Percentiles rank a stretch among this genome's conserved stretches.
Conservation (phyloP, 2,888 invertebrate genomes). For the Meliscaeva auricollis region DNA sequence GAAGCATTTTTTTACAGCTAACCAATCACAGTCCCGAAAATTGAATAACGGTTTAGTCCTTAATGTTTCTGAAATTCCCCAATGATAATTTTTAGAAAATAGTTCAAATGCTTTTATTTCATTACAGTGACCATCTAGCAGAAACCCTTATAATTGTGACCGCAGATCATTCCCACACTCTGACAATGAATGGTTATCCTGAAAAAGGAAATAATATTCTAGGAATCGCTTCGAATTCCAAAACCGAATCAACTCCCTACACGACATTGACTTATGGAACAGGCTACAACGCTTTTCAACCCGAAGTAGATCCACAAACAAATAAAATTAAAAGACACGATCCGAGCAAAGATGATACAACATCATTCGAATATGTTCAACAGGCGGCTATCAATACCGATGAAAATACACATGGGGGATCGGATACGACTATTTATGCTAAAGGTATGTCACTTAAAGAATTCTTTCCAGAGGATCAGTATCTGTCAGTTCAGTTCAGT, state of each 20-base stretch:
- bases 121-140: conserved; percentile 83
- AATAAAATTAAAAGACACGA: conserved; percentile 85
- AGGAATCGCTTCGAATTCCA: conserved; percentile 88
- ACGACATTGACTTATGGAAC: conserved; percentile 93
- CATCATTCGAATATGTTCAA: conserved; percentile 89
- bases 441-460: conserved; percentile 87
- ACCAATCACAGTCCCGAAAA: too few species aligned
- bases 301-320: conserved; percentile 78
- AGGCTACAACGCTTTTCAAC: conserved; percentile 88
- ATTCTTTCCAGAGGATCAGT: too few species aligned
- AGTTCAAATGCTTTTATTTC: too few species aligned
- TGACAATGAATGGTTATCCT: conserved; percentile 92
- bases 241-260: conserved; percentile 88
- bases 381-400: conserved; percentile 89
- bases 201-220: conserved; percentile 88
- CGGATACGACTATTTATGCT: conserved; percentile 94
- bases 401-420: conserved; percentile 92
- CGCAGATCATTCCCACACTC: conserved; percentile 92
- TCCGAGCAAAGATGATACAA: conserved; percentile 87
- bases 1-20: too few species aligned
- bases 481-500: too few species aligned
- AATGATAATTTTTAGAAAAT: too few species aligned
- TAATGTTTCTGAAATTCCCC: too few species aligned
- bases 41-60: too few species aligned
- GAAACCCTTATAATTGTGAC: conserved; percentile 94